Conservation (phyloP, 2,888 invertebrate genomes). For the Oscheius sp. region DNA sequence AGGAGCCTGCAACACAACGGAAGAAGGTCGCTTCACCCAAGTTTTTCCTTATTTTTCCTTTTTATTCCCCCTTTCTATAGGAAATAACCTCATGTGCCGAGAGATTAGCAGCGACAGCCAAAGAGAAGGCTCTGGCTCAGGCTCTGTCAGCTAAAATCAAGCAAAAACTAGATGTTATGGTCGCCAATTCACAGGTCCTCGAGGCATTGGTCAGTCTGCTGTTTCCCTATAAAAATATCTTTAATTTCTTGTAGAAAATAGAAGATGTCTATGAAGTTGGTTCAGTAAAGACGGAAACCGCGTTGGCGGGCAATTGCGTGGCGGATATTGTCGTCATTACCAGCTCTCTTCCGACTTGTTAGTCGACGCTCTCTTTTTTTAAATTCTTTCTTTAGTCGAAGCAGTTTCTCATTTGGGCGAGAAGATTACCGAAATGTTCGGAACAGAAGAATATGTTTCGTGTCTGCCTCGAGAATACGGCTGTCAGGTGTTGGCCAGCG, state of each 20-base stretch:
- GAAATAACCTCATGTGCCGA: conserved; percentile 21
- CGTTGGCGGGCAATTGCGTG: conserved; percentile 3
- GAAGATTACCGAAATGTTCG: neutral
- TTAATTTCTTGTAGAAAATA: conserved; percentile 30
- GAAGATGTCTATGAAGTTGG: conserved; percentile 39
- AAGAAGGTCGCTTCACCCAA: conserved; percentile 18
- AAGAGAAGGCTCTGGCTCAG: neutral
- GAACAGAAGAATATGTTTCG: neutral
- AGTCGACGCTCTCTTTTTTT: neutral
- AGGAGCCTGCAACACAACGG: neutral
- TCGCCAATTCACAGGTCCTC: neutral
- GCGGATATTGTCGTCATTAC: conserved; percentile 27
- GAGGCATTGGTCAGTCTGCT: conserved; percentile 3
- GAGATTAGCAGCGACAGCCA: conserved; percentile 8
- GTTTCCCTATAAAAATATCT: neutral
- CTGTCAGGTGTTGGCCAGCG: neutral
- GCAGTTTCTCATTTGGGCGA: neutral
- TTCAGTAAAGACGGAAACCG: conserved; percentile 31
- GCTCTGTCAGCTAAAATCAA: neutral
- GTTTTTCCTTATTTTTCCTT: neutral
- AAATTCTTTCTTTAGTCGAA: conserved; percentile 3
- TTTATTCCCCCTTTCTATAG: neutral
- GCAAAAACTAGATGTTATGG: conserved; percentile 7
- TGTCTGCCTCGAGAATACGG: conserved; percentile 30
- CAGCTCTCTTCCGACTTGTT: conserved; percentile 21